Conservation (phyloP, 2,113 vertebrate genomes). For the Bubo blakistoni region DNA sequence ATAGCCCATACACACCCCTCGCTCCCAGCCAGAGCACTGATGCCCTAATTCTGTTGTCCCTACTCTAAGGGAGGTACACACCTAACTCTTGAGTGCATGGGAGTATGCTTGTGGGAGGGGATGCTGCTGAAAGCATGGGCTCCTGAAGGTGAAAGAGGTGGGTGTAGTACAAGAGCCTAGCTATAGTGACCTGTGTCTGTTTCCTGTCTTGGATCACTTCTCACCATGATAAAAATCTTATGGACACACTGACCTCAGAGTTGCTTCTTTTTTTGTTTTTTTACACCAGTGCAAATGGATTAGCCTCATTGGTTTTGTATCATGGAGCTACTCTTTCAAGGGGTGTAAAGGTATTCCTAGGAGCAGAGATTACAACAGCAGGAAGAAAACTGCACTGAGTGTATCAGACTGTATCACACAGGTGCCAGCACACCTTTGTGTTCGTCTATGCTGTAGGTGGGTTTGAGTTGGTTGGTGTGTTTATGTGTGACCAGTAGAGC, state of each 20-base stretch:
- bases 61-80: neutral
- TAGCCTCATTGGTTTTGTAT: neutral
- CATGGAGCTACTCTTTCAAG: neutral
- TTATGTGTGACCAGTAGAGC: neutral
- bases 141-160: neutral
- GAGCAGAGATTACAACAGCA: neutral
- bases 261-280: rapidly evolving
- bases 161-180: neutral
- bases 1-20: rapidly evolving
- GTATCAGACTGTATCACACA: neutral
- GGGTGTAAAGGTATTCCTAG: neutral
- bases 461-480: neutral
- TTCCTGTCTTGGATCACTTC: neutral
- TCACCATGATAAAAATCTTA: neutral
- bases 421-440: neutral
- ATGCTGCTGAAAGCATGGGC: neutral
- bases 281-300: neutral
- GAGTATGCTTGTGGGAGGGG: neutral
- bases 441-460: neutral
- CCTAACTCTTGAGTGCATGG: rapidly evolving
- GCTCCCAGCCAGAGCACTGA: neutral
- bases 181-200: neutral
- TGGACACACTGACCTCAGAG: neutral
- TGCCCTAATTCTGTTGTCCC: neutral
- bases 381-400: too few relatives aligned